Base-by-base conservation (phyloP, 2,113 vertebrate genomes). In the Pteropus alecto region DNA sequence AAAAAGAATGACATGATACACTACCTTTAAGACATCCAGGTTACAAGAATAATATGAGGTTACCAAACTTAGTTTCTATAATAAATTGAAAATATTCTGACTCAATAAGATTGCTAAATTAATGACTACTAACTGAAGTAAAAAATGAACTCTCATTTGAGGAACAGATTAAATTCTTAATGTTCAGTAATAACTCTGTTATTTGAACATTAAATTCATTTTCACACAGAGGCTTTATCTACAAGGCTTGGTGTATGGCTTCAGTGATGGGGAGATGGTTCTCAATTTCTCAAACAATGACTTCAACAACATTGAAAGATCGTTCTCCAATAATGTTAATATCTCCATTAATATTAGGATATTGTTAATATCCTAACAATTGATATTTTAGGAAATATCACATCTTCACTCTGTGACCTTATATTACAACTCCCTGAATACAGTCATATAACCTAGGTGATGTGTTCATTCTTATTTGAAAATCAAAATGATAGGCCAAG, bases 81-180 rank as follows among this genome's bases (percentile, higher is more conserved):
- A 58, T 61, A 54, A 81, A 67, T 41, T 86, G 16, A 38, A 95
- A 86, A 96, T 63, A 73, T 9, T 73, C 91, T 68, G 4, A 4
- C 30, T 78, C 16, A 56, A 33, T 82, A 56, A 77, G 6, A 74
- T 83, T 90, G 19, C 5, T n/a, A 28, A 83, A 35, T 97, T 83
- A 63, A 24, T 94, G n/a, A 60, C 73, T 43, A 92, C 85, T n/a
- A 51, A 51, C 48, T 77, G 30, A 56, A 81, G 51, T 41, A 71
- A 82, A 63, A 91, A 95, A 74, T 65, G 19, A 94, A 10, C 90
- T 61, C 10, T 83, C 16, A 67, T 85, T 92, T 96, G 88, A 60
- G 6, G 21, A 71, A 85, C 4, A 88, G 30, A 90, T 70, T 92
- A 12, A 83, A 43, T 77, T 81, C 24, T 86, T 48, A 89, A 87